Evolutionary conservation across 1,140 invertebrate genomes (phyloP), one percentile per base, ranked within the genome.

Genomic region (Rhyacophila brunnea): DNA sequence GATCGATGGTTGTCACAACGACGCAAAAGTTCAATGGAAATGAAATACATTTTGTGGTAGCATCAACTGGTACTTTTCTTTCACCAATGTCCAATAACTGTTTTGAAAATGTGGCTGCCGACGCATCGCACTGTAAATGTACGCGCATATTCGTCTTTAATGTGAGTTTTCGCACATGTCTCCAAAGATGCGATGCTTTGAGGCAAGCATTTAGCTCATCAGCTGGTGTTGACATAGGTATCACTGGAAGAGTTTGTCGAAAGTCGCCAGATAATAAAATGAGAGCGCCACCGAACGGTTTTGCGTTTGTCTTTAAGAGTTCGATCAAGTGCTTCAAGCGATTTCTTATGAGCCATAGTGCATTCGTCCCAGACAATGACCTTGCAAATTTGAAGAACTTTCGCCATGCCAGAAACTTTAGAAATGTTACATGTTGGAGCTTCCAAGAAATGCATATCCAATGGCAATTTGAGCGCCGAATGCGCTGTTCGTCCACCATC

Each of bases 231-330:
- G 4, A 3, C 9, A 3, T 28, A 5, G 23, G 23, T 5, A 28
- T 28, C 3, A 28, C 23, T 28, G 78, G 74, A 46, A 82, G 63
- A 53, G 63, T 81, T 71, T 83, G 75, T n/a, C 75, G 65, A 66
- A 82, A 83, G 74, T 82, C 76, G 19, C 77, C 77, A 58, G 72
- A 64, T 14, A 78, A 64, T 48, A 79, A 51, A 64, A 81, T 58
- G 20, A 73, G 66, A 43, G 63, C 56, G 5, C 54, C 67, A 38
- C 70, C 71, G 38, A 58, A 52, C 2, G 14, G 20, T 47, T 44
- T 19, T 9, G 17, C 7, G 13, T 10, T n/a, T 13, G 18, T 40
- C 14, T 51, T 36, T 20, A 7, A 40, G 48, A 5, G 28, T 36
- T 10, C 28, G 9, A 4, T 51, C 48, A 10, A 34, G 15, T 14